Percentiles rank a stretch among this genome's conserved stretches.
These are phyloP conservation scores for Columbina picui DNA, from an alignment of 2,113 vertebrate genomes.

Conservation along the genomic window DNA sequence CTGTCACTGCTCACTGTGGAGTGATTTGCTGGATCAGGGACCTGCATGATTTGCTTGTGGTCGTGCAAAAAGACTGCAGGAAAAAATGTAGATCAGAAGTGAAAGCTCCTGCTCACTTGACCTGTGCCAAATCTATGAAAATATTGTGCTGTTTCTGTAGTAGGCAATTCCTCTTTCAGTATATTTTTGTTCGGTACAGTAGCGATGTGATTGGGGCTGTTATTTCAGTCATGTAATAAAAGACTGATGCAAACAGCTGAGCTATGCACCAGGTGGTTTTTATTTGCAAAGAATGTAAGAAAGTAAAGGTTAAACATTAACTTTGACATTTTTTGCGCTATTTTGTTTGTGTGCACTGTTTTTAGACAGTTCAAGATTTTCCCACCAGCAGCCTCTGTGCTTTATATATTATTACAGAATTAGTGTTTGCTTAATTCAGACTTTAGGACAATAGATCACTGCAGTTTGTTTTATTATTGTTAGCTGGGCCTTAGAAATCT, in stretches of 20 bases:
- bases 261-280: conserved; percentile 47
- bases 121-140: neutral
- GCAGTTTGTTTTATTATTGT: conserved; percentile 15
- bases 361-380: conserved; percentile 38
- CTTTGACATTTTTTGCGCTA: neutral
- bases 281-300: conserved; percentile 37
- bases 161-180: neutral
- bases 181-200: conserved; percentile 26
- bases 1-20: neutral
- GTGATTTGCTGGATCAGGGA: neutral
- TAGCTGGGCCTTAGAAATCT: neutral
- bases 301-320: conserved; percentile 6
- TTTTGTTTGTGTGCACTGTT: conserved; percentile 42
- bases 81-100: neutral
- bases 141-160: neutral
- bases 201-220: neutral
- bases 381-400: neutral
- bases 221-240: neutral
- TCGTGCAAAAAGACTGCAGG: neutral
- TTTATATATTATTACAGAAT: conserved; percentile 40
- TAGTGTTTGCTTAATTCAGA: conserved; percentile 28
- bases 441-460: conserved; percentile 4
- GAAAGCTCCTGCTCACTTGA: neutral
- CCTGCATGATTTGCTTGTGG: neutral
- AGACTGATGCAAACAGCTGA: conserved; percentile 17